Conservation (phyloP, 2,113 vertebrate species). For the Marcusenius ussheri region DNA sequence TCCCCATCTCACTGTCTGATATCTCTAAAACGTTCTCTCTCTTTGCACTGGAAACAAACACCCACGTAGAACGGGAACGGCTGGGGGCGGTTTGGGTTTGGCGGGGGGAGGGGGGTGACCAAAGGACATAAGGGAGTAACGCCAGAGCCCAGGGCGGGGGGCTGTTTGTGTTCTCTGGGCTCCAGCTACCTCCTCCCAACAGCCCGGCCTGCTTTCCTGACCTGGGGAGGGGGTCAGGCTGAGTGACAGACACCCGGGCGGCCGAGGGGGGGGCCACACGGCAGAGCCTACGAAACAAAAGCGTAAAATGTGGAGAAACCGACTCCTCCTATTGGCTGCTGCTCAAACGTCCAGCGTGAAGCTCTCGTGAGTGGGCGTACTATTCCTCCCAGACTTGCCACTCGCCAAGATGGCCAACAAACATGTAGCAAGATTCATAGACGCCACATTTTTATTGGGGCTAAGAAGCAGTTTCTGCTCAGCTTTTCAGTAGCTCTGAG, state of each 20-base stretch:
- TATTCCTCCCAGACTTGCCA: not conserved
- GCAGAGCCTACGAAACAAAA: not conserved
- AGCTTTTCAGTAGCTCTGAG: not conserved
- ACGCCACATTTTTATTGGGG: not conserved
- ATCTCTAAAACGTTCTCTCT: not conserved
- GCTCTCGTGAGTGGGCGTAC: not conserved
- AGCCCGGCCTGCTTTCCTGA: not conserved
- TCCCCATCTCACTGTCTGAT: not conserved
- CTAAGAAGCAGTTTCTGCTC: not conserved
- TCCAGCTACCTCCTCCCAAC: not conserved
- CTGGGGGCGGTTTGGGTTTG: not conserved
- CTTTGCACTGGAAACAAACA: slow-evolving; percentile 20
- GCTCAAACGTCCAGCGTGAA: not conserved
- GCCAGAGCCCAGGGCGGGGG: not conserved
- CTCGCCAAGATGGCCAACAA: not conserved
- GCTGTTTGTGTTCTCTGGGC: not conserved
- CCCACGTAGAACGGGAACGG: not conserved
- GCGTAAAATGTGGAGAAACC: not conserved
- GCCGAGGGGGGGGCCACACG: not conserved
- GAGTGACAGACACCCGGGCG: not conserved
- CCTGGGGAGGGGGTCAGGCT: not conserved
- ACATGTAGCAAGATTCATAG: not conserved
- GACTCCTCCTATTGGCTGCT: not conserved
- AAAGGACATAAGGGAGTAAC: not conserved
- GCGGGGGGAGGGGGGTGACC: not conserved